These are phyloP conservation scores for Notolepis coatsorum DNA, from an alignment of 2,797 vertebrate genomes.

Conservation along the genomic window DNA sequence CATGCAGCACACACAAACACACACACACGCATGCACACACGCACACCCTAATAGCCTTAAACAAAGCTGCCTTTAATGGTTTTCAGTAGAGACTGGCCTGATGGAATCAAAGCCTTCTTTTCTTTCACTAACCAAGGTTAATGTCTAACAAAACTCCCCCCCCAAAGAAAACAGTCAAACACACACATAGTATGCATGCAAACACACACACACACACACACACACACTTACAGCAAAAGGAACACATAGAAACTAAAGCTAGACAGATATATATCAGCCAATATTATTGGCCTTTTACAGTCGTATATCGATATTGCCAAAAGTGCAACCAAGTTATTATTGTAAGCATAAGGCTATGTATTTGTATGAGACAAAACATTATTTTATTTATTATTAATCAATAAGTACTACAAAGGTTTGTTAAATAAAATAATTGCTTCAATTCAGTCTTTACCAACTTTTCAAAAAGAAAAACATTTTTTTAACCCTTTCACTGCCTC, in stretches of 20 bases:
- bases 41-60: constrained; percentile 57
- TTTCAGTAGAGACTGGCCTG: constrained; percentile 40
- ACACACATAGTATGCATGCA: not conserved
- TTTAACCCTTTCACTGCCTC: no score
- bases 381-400: no score
- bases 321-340: no score
- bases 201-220: not conserved
- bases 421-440: no score
- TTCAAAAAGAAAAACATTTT: no score
- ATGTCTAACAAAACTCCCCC: constrained; percentile 44
- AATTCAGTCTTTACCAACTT: no score
- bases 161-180: not conserved
- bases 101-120: constrained; percentile 59
- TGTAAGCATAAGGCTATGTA: no score
- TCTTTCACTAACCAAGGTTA: constrained; percentile 58
- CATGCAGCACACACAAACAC: constrained; percentile 7
- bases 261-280: no score
- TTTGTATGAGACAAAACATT: no score
- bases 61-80: constrained; percentile 72
- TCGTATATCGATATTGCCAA: no score
- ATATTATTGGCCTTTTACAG: no score
- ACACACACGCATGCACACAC: constrained; percentile 5
- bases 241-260: constrained; percentile 5
- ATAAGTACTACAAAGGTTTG: no score
- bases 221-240: not conserved